Evolutionary conservation across 2,797 vertebrate genomes (phyloP).

Genomic region (Gambelia wislizenii): DNA sequence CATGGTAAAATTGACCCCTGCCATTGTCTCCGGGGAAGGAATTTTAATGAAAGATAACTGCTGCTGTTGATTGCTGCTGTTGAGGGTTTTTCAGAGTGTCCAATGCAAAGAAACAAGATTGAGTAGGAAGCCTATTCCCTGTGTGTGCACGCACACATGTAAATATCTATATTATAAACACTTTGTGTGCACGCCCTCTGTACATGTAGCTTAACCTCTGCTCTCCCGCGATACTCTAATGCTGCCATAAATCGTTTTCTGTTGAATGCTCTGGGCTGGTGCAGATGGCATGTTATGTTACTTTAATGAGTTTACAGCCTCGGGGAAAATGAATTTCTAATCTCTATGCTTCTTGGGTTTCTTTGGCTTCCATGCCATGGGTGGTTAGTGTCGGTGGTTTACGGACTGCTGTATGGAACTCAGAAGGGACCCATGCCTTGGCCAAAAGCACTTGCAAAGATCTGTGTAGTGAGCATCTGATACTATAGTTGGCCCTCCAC

Average conservation of each 20-base stretch:
- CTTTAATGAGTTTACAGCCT: constrained; percentile 16
- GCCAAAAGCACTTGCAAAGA: not conserved
- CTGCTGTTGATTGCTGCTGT: no score
- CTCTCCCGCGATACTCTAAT: not conserved
- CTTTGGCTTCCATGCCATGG: not conserved
- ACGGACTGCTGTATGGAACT: not conserved
- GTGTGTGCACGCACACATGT: not conserved
- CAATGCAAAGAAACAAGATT: not conserved
- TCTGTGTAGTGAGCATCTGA: not conserved
- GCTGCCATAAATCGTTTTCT: not conserved
- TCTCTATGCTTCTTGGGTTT: not conserved
- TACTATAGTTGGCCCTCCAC: no score
- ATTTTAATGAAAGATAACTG: constrained; percentile 3
- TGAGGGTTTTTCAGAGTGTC: not conserved
- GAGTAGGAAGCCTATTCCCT: not conserved
- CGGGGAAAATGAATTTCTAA: not conserved
- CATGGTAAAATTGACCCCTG: not conserved
- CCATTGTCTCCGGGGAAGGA: not conserved
- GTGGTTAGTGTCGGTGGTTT: not conserved
- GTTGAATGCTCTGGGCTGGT: not conserved
- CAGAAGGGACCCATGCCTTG: not conserved
- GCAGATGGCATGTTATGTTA: not conserved
- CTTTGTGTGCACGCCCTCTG: no score
- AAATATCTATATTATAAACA: not conserved
- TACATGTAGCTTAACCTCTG: not conserved